These are phyloP conservation scores for Echinometra lucunter DNA, from an alignment of 53 echinoderm and acorn worm species.

Conservation along the genomic window DNA sequence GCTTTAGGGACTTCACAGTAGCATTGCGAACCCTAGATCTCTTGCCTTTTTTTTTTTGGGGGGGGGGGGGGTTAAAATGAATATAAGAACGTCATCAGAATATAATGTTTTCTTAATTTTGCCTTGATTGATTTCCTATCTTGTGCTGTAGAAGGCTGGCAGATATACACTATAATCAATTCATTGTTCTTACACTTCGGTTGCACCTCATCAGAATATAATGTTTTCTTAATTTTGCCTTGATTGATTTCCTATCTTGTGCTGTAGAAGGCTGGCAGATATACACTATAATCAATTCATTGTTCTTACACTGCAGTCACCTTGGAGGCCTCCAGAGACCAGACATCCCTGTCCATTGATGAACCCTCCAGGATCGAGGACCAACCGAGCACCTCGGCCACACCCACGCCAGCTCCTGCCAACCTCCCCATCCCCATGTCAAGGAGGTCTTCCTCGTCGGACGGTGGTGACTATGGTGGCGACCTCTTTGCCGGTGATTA, in stretches of 20 bases:
- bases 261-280: background rate
- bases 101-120: too few relatives aligned
- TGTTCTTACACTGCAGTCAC: constrained; percentile 2
- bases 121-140: too few relatives aligned
- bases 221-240: too few relatives aligned
- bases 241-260: too few relatives aligned
- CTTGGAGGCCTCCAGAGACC: constrained; percentile 51
- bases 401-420: constrained; percentile 50
- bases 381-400: constrained; percentile 82
- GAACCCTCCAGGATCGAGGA: constrained; percentile 72
- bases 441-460: constrained; percentile 84
- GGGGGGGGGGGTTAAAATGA: too few relatives aligned
- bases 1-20: too few relatives aligned
- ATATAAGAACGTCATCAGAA: too few relatives aligned
- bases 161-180: background rate
- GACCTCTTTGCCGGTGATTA: constrained; percentile 87
- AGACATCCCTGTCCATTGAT: constrained; percentile 60
- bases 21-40: too few relatives aligned
- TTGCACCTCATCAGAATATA: too few relatives aligned
- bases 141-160: background rate
- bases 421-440: constrained; percentile 76
- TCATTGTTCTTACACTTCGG: background rate
- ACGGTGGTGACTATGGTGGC: constrained; percentile 83
- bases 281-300: background rate
- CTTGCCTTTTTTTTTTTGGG: too few relatives aligned